These are phyloP conservation scores for Acanthacorydalis orientalis DNA, from an alignment of 2,888 invertebrate genomes.

Conservation along the genomic window DNA sequence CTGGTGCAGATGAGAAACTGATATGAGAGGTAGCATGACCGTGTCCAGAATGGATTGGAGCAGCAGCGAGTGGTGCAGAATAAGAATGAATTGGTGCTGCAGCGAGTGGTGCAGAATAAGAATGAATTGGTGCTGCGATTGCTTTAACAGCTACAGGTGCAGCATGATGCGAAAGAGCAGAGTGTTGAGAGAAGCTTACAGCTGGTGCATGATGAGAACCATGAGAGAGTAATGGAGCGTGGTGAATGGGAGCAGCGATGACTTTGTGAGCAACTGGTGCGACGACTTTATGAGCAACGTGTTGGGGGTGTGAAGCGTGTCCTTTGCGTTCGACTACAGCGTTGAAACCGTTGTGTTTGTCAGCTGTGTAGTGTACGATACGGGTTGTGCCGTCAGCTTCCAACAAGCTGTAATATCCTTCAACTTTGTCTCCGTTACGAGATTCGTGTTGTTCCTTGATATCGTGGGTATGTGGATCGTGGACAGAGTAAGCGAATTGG, in stretches of 20 bases:
- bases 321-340: neutral
- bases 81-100: neutral
- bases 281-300: too few species aligned
- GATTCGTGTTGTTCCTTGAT: slow-evolving; percentile 15
- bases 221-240: neutral
- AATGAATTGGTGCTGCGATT: too few species aligned
- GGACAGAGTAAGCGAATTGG: slow-evolving; percentile 15
- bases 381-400: neutral
- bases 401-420: slow-evolving; percentile 13
- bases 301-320: too few species aligned
- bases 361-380: neutral
- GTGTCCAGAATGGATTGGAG: neutral
- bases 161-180: too few species aligned
- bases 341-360: neutral
- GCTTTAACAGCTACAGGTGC: too few species aligned
- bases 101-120: too few species aligned
- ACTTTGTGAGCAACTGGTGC: neutral
- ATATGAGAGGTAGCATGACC: neutral
- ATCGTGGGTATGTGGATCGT: slow-evolving; percentile 15
- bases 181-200: neutral
- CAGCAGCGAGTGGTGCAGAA: neutral
- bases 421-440: slow-evolving; percentile 14
- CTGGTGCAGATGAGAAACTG: neutral
- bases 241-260: too few species aligned
- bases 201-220: neutral